phyloP scores from a whole-genome alignment of 2,113 vertebrate genomes.

The Ameiurus melas region DNA sequence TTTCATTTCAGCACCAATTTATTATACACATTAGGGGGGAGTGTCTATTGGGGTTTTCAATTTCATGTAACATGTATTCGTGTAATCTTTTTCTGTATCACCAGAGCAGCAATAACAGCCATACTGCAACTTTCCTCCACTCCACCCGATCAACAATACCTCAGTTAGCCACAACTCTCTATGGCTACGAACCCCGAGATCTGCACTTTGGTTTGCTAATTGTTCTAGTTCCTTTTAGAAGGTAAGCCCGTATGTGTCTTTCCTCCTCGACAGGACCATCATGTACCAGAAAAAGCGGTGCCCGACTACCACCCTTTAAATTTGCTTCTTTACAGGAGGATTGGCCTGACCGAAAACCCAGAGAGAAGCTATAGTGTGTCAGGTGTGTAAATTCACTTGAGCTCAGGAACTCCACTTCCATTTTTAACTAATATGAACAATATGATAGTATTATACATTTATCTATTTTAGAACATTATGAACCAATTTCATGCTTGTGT shows the following conservation, averaged over 20 bases:
- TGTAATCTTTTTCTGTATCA: too few species aligned
- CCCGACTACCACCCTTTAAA: constrained; percentile 78
- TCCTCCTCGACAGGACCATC: constrained; percentile 76
- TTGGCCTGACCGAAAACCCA: constrained; percentile 91
- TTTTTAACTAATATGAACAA: too few species aligned
- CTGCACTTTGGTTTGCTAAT: background rate
- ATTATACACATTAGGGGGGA: too few species aligned
- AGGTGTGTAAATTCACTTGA: constrained; percentile 70
- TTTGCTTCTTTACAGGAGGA: constrained; percentile 95
- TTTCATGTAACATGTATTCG: too few species aligned
- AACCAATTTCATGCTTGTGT: background rate
- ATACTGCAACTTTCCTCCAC: background rate
- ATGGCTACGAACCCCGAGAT: background rate
- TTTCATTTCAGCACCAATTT: too few species aligned
- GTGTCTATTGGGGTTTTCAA: too few species aligned
- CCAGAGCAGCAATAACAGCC: background rate
- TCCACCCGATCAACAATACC: background rate
- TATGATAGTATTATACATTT: background rate
- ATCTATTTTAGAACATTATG: background rate
- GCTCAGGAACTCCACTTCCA: background rate
- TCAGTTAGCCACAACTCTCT: too few species aligned
- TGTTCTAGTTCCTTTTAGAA: background rate
- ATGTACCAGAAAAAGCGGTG: constrained; percentile 87
- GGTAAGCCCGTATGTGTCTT: background rate
- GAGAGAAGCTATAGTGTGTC: constrained; percentile 91